phyloP scores from a whole-genome alignment of 2,797 vertebrate genomes.

The Darevskia mixta region DNA sequence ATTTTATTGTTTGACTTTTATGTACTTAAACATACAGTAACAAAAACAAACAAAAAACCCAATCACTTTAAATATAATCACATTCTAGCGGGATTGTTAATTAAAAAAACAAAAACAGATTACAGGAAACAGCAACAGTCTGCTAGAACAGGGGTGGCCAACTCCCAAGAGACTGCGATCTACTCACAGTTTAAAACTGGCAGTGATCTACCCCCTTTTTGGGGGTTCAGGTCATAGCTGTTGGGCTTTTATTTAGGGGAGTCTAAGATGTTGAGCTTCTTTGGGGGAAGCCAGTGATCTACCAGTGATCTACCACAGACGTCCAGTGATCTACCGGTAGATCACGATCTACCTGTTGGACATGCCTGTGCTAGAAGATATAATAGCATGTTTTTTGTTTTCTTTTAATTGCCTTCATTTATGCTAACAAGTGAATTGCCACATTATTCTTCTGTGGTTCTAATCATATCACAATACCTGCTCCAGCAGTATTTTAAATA shows the following conservation, averaged over 20 bases:
- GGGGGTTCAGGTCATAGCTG: too few species aligned
- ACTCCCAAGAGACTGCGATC: too few species aligned
- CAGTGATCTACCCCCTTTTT: too few species aligned
- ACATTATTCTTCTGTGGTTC: neutral
- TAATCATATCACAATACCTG: neutral
- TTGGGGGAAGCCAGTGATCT: too few species aligned
- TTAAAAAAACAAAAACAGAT: neutral
- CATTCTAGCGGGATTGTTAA: neutral
- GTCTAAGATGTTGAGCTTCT: too few species aligned
- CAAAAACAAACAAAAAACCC: too few species aligned
- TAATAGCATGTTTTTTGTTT: neutral
- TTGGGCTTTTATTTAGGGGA: too few species aligned
- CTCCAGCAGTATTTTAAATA: neutral
- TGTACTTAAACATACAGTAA: neutral
- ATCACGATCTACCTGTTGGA: too few species aligned
- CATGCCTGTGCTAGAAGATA: neutral
- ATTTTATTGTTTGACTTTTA: neutral
- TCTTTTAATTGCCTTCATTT: neutral
- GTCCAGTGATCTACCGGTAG: too few species aligned
- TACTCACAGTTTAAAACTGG: too few species aligned
- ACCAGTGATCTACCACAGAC: too few species aligned
- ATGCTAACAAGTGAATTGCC: neutral
- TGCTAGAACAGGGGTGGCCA: neutral
- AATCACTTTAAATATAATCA: neutral
- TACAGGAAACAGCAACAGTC: neutral